Evolutionary conservation across 1,140 invertebrate species (phyloP).

Genomic region (Pomacea maculata): DNA sequence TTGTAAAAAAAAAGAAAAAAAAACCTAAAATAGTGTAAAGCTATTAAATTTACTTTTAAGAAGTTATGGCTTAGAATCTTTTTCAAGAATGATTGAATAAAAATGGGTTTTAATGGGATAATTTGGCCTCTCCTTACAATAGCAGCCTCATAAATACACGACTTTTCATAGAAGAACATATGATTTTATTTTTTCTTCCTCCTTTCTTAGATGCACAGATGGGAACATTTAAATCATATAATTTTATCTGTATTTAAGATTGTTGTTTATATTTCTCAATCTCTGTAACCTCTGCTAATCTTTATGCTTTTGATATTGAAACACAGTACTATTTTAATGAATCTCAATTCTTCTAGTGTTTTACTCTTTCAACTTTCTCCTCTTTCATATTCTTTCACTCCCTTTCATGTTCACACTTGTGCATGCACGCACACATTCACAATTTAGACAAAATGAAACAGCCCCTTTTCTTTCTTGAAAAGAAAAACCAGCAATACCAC

Average conservation of each 20-base stretch:
- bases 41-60: not conserved
- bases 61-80: not conserved
- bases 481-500: too few species aligned
- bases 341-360: not conserved
- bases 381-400: not conserved
- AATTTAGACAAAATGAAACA: too few species aligned
- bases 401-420: not conserved
- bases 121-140: too few species aligned
- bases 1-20: not conserved
- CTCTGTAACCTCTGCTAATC: not conserved
- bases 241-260: not conserved
- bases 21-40: not conserved
- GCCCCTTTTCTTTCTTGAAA: too few species aligned
- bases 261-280: not conserved
- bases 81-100: not conserved
- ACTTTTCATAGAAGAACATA: not conserved
- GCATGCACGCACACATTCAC: too few species aligned
- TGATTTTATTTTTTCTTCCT: not conserved
- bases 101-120: too few species aligned
- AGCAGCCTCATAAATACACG: not conserved
- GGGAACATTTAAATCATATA: not conserved
- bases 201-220: too few species aligned
- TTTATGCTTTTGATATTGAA: not conserved
- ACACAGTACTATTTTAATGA: too few species aligned
- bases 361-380: not conserved